phyloP scores from a whole-genome alignment of 2,888 invertebrate species.

The Dendrolimus houi region DNA sequence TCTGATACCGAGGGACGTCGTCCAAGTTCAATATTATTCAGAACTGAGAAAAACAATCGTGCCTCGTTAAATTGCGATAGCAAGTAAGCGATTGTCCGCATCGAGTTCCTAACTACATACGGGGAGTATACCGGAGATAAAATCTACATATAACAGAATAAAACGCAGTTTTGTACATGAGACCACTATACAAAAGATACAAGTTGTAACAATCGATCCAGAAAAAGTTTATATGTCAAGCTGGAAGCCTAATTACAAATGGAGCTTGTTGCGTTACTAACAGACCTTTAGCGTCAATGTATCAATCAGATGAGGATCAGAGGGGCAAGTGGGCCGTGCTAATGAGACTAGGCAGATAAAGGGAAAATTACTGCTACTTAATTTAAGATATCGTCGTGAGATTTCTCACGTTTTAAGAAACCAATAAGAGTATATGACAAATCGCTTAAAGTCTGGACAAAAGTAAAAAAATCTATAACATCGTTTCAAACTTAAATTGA shows the following conservation, averaged over 20 bases:
- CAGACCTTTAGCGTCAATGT: slow-evolving; percentile 60
- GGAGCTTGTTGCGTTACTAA: slow-evolving; percentile 32
- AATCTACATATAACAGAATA: slow-evolving; percentile 7
- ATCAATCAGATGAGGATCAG: slow-evolving; percentile 58
- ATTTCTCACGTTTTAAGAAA: too few relatives aligned
- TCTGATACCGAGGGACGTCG: slow-evolving; percentile 60
- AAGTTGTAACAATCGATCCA: slow-evolving; percentile 28
- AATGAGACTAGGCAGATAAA: slow-evolving; percentile 60
- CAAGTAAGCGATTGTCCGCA: slow-evolving; percentile 54
- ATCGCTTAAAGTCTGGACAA: too few relatives aligned
- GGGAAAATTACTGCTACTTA: slow-evolving; percentile 46
- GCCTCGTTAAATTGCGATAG: slow-evolving; percentile 71
- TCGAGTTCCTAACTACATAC: slow-evolving; percentile 42
- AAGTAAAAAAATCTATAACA: too few relatives aligned
- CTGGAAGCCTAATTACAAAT: slow-evolving; percentile 46
- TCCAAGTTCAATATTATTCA: slow-evolving; percentile 73
- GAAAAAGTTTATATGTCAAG: slow-evolving; percentile 14
- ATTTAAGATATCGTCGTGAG: too few relatives aligned
- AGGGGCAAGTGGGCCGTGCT: slow-evolving; percentile 54
- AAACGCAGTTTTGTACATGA: slow-evolving; percentile 2
- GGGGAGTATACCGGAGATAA: slow-evolving; percentile 18
- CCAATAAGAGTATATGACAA: too few relatives aligned
- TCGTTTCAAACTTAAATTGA: too few relatives aligned
- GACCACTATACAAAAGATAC: slow-evolving; percentile 6
- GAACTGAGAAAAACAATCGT: slow-evolving; percentile 74